Evolutionary conservation across 2,797 vertebrate genomes (phyloP).

Genomic region (Novumbra hubbsi): DNA sequence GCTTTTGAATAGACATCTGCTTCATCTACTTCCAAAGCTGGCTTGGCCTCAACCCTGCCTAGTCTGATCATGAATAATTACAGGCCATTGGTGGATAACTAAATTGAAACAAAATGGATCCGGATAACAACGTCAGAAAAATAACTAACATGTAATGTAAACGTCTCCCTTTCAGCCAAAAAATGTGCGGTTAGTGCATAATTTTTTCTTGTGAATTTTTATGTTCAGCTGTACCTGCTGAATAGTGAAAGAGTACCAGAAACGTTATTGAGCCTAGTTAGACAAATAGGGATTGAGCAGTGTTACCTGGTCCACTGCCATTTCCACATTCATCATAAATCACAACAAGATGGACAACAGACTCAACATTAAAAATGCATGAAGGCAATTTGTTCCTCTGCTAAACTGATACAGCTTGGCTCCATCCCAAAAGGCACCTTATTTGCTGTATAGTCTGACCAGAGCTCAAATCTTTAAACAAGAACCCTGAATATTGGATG

Average conservation of each 20-base stretch:
- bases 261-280: slow-evolving; percentile 34
- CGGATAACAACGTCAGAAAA: slow-evolving; percentile 1
- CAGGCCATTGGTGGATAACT: not conserved
- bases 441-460: not conserved
- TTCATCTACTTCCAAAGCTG: slow-evolving; percentile 45
- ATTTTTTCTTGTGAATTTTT: slow-evolving; percentile 40
- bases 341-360: slow-evolving; percentile 25
- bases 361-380: slow-evolving; percentile 46
- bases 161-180: slow-evolving; percentile 27
- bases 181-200: slow-evolving; percentile 47
- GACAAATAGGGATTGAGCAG: slow-evolving; percentile 26
- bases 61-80: slow-evolving; percentile 42
- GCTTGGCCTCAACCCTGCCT: no score
- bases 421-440: not conserved
- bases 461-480: not conserved
- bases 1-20: slow-evolving; percentile 47
- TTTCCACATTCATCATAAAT: slow-evolving; percentile 50
- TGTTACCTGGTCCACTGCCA: slow-evolving; percentile 56
- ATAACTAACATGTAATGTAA: slow-evolving; percentile 18
- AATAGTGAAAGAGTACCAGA: slow-evolving; percentile 35
- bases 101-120: not conserved
- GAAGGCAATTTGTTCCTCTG: slow-evolving; percentile 38
- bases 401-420: slow-evolving; percentile 29
- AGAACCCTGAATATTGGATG: not conserved
- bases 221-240: slow-evolving; percentile 18